phyloP scores from a whole-genome alignment of 2,113 vertebrate genomes.

The Catagonus wagneri region DNA sequence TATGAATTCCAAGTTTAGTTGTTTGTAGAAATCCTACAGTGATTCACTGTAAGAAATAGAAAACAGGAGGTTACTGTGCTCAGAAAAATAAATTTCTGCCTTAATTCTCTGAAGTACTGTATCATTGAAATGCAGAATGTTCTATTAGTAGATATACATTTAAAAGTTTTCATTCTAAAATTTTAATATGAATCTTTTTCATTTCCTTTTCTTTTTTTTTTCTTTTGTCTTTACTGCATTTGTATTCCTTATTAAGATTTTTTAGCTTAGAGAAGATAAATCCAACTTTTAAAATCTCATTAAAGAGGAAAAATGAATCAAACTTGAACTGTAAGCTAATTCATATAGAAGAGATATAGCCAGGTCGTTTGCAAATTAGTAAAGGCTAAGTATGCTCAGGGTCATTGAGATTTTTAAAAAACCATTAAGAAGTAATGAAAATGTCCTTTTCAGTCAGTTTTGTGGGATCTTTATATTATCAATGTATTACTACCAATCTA shows the following conservation, averaged over 20 bases:
- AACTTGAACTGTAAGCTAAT: slow-evolving; percentile 4
- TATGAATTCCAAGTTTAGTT: not conserved
- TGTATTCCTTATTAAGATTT: not conserved
- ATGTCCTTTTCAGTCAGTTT: slow-evolving; percentile 2
- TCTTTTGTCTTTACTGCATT: not conserved
- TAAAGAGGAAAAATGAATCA: slow-evolving; percentile 26
- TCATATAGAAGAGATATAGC: not conserved
- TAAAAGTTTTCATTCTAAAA: not conserved
- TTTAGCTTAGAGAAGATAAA: not conserved
- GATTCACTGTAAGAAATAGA: slow-evolving; percentile 9
- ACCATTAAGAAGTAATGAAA: slow-evolving; percentile 53
- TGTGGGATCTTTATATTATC: not conserved
- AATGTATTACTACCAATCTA: not conserved
- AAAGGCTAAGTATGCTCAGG: slow-evolving; percentile 2
- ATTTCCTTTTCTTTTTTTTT: slow-evolving; percentile 13
- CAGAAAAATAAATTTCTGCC: not conserved
- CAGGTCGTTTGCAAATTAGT: not conserved
- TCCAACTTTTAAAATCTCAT: not conserved
- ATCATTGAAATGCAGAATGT: slow-evolving; percentile 8
- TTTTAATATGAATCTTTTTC: not conserved
- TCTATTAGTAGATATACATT: slow-evolving; percentile 17
- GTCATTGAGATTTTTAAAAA: slow-evolving; percentile 43
- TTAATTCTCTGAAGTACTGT: not conserved
- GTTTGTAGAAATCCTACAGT: not conserved
- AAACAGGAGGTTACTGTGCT: not conserved